Evolutionary conservation across 37 sponge, comb jelly and placozoan species (phyloP), one percentile per base, ranked within the genome.

Genomic region (Theonella swinhoei): DNA sequence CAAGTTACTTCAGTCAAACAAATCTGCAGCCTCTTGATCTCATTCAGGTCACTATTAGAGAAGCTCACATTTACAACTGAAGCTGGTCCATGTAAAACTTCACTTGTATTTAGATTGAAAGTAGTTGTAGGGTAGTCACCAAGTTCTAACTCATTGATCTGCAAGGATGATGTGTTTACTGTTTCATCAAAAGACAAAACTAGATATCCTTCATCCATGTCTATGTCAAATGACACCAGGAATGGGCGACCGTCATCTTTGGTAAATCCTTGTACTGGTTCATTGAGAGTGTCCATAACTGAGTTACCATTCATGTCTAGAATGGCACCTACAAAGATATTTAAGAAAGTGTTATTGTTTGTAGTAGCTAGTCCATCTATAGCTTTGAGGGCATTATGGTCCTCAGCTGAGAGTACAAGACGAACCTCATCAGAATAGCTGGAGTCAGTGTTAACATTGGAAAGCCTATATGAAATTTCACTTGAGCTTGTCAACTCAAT

Each of bases 111-210:
- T 0, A 91, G 87, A 35, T 65, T 43, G 75, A 85, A 89, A 0
- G 65, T 29, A 22, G 24, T 33, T 47, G 54, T 47, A 47, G 54
- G 54, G 14, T 47, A 47, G 19, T n/a, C 60, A 43, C 78, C 74
- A 23, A 91, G 75, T 61, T 38, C 26, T 0, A 94, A 22, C 2
- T 93, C 87, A 26, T 70, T 60, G 1, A 94, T 84, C 4, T 42
- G 41, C 26, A 95, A 64, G 1, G 90, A 88, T 17, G 85, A 68
- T 7, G 83, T 84, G 37, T 91, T 89, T 20, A 95, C 95, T 62
- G 95, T 89, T 83, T 95, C 95, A 83, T 86, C 89, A 84, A 95
- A 95, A 11, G 78, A 47, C n/a, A 95, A 75, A 3, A 78, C 62
- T 0, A 95, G 70, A 5, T 35, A 24, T 5, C 83, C 84, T 22